Conservation (phyloP, 2,113 vertebrate species). For the Alosa alosa region DNA sequence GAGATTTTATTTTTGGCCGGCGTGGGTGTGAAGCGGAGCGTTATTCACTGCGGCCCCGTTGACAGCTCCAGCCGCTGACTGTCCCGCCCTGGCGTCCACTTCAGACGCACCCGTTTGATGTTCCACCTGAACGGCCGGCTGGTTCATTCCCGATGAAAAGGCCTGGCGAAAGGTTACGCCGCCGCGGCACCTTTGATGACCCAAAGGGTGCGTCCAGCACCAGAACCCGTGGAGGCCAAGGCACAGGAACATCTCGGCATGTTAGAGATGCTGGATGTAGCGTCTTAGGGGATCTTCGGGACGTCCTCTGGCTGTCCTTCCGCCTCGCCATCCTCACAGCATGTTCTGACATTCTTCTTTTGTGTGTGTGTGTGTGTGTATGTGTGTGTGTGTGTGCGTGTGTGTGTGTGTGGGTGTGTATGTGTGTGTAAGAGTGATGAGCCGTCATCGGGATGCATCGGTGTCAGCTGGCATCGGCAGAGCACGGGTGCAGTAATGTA, state of each 20-base stretch:
- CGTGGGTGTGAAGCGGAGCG: conserved; percentile 41
- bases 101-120: neutral
- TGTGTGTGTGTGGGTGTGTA: conserved; percentile 7
- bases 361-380: neutral
- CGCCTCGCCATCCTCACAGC: neutral
- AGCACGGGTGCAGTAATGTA: conserved; percentile 61
- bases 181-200: neutral
- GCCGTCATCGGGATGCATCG: conserved; percentile 62
- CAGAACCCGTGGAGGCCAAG: neutral
- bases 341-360: neutral
- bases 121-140: neutral
- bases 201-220: conserved; percentile 21
- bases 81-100: neutral
- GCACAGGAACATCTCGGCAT: conserved; percentile 6
- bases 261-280: neutral
- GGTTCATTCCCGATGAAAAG: neutral
- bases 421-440: conserved; percentile 61
- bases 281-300: neutral
- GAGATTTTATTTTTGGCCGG: conserved; percentile 58
- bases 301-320: conserved; percentile 32
- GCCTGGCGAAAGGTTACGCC: neutral
- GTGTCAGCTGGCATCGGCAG: conserved; percentile 57
- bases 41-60: conserved; percentile 39
- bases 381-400: neutral
- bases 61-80: conserved; percentile 52